Evolutionary conservation across 2,888 invertebrate genomes (phyloP), one percentile per base, ranked within the genome.

Genomic region (Chloromyia formosa): DNA sequence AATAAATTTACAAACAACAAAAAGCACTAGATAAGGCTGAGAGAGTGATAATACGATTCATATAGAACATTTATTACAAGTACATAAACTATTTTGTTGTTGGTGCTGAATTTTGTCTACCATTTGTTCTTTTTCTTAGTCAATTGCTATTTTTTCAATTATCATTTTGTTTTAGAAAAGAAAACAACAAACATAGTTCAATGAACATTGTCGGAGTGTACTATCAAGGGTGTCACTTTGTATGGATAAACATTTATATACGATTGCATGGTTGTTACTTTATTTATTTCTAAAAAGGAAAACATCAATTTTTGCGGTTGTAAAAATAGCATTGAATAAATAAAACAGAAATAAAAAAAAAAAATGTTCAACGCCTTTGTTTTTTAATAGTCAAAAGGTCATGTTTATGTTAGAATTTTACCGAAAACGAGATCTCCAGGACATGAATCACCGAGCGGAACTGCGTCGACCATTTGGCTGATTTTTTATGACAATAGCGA

Each of bases 21-120:
- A 71, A 58, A 71, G 58, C 58, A 56, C 42, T 71, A 22, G 58
- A 71, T 71, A 71, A 71, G 71, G 71, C 71, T 71, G 71, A 71
- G 71, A 71, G 56, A 71, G 71, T 71, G 71, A 71, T 71, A 66
- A 71, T 71, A 60, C 27, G 27, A 35, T 35, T 35, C 27, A 35
- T 35, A 60, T 22, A 42, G 56, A 56, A 71, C 56, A 58, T 71
- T 42, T 40, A 64, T 9, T 20, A 58, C n/a, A 16, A 22, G 12
- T 61, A 27, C 60, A 64, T 64, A 64, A 64, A 64, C 45, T 35
- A 69, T 71, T 54, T 56, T 58, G 56, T 56, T 71, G 20, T 27
- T 71, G 71, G 71, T 58, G 56, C 56, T 58, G 71, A 71, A 71
- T 71, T 71, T 71, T 56, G 42, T 56, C 71, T 71, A 53, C 56